A percentile compares a stretch with the other conserved stretches of the same genome.
These are phyloP conservation scores for Malurus elegans DNA, from an alignment of 2,113 vertebrate species.

Conservation along the genomic window DNA sequence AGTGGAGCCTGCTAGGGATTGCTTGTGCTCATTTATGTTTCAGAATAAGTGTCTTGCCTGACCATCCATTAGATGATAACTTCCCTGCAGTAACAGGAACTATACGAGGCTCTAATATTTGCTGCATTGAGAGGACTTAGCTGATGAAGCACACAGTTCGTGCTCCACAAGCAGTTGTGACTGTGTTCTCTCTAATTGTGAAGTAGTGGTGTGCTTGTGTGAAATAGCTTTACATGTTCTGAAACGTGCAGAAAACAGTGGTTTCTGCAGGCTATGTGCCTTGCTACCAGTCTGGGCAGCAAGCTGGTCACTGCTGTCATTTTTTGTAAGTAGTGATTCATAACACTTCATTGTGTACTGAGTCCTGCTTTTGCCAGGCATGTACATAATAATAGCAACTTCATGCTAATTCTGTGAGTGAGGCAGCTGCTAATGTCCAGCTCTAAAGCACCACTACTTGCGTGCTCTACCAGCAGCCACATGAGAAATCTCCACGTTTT, in stretches of 20 bases:
- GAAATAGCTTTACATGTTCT: background rate
- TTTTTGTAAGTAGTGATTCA: background rate
- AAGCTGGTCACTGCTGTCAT: background rate
- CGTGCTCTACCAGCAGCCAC: slow-evolving; percentile 17
- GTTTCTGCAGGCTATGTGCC: background rate
- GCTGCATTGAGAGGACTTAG: background rate
- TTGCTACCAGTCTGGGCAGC: background rate
- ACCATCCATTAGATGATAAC: background rate
- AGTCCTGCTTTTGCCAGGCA: background rate
- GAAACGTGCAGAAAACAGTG: background rate
- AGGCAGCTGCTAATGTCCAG: slow-evolving; percentile 6
- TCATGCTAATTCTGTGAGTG: background rate
- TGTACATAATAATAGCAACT: background rate
- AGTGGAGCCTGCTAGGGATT: background rate
- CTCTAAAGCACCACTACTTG: slow-evolving; percentile 15
- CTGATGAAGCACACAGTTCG: background rate
- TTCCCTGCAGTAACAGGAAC: background rate
- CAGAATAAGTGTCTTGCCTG: background rate
- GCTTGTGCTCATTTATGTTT: background rate
- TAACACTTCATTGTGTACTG: background rate
- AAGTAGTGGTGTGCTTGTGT: background rate
- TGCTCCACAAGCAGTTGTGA: background rate
- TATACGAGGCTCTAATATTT: background rate
- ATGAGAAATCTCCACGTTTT: slow-evolving; percentile 33
- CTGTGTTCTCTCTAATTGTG: background rate